phyloP scores from a whole-genome alignment of 23 tunicate genomes.

The Diplosoma virens region DNA sequence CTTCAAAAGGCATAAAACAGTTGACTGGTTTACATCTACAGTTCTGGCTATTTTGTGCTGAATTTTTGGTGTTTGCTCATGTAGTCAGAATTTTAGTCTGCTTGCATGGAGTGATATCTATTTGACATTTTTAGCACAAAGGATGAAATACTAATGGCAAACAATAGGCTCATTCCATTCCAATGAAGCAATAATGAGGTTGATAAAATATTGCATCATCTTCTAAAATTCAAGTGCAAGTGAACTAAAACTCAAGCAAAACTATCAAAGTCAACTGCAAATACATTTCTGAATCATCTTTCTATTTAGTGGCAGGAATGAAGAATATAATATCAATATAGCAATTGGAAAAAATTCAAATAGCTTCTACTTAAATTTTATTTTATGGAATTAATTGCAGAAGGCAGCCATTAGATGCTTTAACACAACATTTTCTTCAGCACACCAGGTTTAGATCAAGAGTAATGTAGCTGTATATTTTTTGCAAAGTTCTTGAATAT shows the following conservation, averaged over 20 bases:
- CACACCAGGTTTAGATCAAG: too few species aligned
- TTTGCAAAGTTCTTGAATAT: too few species aligned
- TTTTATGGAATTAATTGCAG: too few species aligned
- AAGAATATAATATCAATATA: too few species aligned
- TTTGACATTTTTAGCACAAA: background rate
- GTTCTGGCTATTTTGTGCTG: background rate
- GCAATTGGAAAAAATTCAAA: too few species aligned
- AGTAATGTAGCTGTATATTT: too few species aligned
- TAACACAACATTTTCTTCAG: too few species aligned
- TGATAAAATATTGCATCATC: background rate
- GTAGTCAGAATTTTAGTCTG: background rate
- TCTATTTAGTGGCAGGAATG: too few species aligned
- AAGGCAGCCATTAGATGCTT: too few species aligned
- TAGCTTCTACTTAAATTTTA: too few species aligned
- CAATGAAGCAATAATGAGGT: background rate
- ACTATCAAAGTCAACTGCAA: background rate
- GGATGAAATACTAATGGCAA: background rate
- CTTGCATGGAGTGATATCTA: background rate
- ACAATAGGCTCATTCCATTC: background rate
- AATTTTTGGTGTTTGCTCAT: background rate
- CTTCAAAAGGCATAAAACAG: background rate
- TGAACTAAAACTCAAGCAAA: background rate
- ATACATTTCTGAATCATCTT: too few species aligned
- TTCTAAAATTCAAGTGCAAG: background rate
- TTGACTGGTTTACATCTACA: background rate